These are phyloP conservation scores for Cacoxenus indagator DNA, from an alignment of 2,888 invertebrate species.

Conservation along the genomic window DNA sequence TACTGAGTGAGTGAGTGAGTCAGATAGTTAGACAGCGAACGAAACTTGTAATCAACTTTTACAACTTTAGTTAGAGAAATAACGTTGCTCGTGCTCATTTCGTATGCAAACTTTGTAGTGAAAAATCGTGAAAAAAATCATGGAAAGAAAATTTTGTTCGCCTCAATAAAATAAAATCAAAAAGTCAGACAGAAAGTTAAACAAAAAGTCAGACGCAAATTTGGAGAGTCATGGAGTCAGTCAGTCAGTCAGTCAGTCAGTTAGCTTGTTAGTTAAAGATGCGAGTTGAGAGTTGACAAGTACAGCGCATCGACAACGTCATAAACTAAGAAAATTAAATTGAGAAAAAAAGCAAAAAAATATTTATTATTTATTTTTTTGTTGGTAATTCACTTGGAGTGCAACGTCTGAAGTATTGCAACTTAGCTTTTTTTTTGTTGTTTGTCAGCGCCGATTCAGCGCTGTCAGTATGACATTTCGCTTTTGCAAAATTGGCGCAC, in stretches of 20 bases:
- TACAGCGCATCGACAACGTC: background rate
- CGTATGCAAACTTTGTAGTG: conserved; percentile 8
- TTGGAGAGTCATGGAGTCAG: too few relatives aligned
- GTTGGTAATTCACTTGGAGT: too few relatives aligned
- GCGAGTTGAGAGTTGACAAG: background rate
- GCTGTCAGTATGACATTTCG: conserved; percentile 1
- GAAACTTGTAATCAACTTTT: conserved; percentile 4
- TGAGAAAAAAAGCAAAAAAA: too few relatives aligned
- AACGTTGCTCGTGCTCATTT: background rate
- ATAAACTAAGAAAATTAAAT: background rate
- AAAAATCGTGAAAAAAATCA: background rate
- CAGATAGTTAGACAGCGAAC: too few relatives aligned
- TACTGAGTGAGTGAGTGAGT: too few relatives aligned
- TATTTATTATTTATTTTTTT: too few relatives aligned
- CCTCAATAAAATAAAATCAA: background rate
- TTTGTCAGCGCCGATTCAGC: background rate
- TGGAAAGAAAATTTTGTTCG: background rate
- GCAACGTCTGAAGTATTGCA: background rate
- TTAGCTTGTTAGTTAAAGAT: too few relatives aligned
- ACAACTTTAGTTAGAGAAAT: conserved; percentile 2
- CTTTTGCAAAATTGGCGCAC: background rate
- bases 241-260: background rate
- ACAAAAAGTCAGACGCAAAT: too few relatives aligned
- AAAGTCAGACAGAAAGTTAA: too few relatives aligned
- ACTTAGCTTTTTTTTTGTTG: background rate